Conservation (phyloP, 2,113 vertebrate genomes). For the Chlamydotis undulata region DNA sequence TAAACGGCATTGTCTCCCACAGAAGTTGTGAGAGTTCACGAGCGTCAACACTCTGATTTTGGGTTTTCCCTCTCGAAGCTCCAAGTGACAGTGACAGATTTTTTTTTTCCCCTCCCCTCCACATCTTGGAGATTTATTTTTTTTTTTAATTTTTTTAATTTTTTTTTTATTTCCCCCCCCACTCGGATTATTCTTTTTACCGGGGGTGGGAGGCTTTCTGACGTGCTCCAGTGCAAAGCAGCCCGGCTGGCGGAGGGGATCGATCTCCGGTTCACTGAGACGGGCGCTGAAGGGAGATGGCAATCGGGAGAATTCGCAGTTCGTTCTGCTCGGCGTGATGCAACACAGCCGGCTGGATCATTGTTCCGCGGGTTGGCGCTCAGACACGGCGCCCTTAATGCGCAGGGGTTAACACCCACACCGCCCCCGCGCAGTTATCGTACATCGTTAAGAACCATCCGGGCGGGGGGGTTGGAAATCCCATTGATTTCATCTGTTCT, state of each 20-base stretch:
- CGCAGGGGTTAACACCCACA: constrained; percentile 49
- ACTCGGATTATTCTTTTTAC: constrained; percentile 35
- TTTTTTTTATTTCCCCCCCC: neutral
- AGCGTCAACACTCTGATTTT: constrained; percentile 16
- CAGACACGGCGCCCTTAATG: constrained; percentile 67
- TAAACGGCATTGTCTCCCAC: constrained; percentile 71
- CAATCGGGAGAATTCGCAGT: constrained; percentile 88
- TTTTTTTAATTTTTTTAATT: neutral
- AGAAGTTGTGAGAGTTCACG: constrained; percentile 71
- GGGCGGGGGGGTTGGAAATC: rapidly evolving
- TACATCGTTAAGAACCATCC: neutral
- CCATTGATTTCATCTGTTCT: neutral
- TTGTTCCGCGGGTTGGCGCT: constrained; percentile 17
- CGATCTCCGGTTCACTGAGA: constrained; percentile 87
- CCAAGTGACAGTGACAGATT: constrained; percentile 30
- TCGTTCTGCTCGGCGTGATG: constrained; percentile 84
- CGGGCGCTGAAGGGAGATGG: constrained; percentile 87
- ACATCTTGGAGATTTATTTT: constrained; percentile 9
- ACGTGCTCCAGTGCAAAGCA: constrained; percentile 54
- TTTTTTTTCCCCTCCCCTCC: neutral
- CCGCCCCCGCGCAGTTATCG: neutral
- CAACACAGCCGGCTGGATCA: constrained; percentile 27
- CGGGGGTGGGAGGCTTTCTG: constrained; percentile 42
- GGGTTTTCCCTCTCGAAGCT: neutral
- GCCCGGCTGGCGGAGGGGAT: constrained; percentile 66